Conservation (phyloP, 2,113 vertebrate species). For the Caloenas nicobarica region DNA sequence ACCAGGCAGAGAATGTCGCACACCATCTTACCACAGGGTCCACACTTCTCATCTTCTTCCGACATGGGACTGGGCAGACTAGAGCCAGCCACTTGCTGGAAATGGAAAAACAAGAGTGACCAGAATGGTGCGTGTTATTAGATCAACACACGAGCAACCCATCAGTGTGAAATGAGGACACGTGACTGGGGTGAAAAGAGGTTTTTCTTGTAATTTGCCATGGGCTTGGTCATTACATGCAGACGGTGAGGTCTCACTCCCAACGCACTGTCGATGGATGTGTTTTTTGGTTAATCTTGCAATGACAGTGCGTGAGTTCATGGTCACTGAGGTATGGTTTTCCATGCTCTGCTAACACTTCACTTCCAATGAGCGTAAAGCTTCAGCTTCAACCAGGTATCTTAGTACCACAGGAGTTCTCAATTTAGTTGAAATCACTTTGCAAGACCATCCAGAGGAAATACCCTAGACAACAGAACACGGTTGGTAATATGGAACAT, state of each 20-base stretch:
- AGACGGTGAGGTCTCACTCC: background rate
- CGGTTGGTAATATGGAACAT: background rate
- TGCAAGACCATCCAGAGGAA: constrained; percentile 4
- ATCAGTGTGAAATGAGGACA: background rate
- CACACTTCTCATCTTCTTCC: background rate
- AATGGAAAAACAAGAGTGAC: background rate
- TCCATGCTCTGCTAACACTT: background rate
- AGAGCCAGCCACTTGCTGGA: background rate
- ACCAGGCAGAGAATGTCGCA: background rate
- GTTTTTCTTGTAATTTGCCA: background rate
- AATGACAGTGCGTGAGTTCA: background rate
- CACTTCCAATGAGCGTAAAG: background rate
- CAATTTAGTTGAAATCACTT: constrained; percentile 1
- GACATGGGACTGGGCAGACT: background rate
- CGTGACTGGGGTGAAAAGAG: background rate
- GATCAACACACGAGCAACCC: background rate
- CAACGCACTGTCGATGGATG: too few relatives aligned
- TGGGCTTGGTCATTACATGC: background rate
- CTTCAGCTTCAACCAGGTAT: background rate
- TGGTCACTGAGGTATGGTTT: background rate
- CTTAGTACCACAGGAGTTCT: background rate
- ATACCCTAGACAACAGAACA: constrained; percentile 14
- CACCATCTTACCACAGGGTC: background rate
- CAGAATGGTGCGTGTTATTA: background rate
- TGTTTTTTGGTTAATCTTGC: background rate